These are phyloP conservation scores for Emmelina monodactyla DNA, from an alignment of 2,888 invertebrate species.

Conservation along the genomic window DNA sequence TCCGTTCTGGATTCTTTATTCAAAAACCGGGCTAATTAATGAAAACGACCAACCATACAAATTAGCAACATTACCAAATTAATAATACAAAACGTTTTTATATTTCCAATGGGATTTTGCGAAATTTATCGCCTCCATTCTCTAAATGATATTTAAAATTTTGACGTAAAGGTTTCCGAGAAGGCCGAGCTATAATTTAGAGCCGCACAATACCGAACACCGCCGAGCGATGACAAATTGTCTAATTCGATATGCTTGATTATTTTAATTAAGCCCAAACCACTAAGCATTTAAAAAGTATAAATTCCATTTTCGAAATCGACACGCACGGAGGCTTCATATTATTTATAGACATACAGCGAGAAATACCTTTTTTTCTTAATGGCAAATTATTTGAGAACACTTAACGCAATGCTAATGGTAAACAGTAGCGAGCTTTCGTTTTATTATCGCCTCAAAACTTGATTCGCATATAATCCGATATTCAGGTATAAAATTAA, in stretches of 20 bases:
- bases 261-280: slow-evolving; percentile 40
- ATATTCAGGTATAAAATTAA: slow-evolving; percentile 17
- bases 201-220: slow-evolving; percentile 30
- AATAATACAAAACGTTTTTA: background rate
- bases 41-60: background rate
- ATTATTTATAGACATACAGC: background rate
- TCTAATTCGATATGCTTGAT: slow-evolving; percentile 46
- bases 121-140: background rate
- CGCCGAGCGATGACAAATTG: slow-evolving; percentile 49
- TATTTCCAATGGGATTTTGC: too few species aligned
- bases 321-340: background rate
- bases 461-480: slow-evolving; percentile 20
- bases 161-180: slow-evolving; percentile 27
- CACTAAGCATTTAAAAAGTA: slow-evolving; percentile 1
- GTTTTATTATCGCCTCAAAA: slow-evolving; percentile 21
- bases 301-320: slow-evolving; percentile 6
- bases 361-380: background rate
- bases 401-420: slow-evolving; percentile 13
- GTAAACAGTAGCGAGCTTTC: slow-evolving; percentile 28
- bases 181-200: slow-evolving; percentile 42
- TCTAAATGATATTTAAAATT: slow-evolving; percentile 8
- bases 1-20: too few species aligned
- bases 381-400: slow-evolving; percentile 7
- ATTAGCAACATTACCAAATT: background rate
- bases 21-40: too few species aligned